These are phyloP conservation scores for Tetramorium simillimum DNA, from an alignment of 1,140 invertebrate species.

Conservation along the genomic window DNA sequence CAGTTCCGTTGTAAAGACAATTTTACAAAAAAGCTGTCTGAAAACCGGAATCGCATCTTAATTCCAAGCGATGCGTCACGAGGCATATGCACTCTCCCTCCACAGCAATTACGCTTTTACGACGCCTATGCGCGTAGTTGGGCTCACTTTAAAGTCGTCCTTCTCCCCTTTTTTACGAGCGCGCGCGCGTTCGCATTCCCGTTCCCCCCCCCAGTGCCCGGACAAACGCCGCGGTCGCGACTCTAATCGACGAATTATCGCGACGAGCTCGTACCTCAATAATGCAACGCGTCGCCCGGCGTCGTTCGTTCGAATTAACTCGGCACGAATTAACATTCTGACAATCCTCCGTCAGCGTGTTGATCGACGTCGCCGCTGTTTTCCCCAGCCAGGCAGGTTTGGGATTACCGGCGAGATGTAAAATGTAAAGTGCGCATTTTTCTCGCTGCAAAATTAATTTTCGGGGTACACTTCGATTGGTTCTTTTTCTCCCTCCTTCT, in stretches of 20 bases:
- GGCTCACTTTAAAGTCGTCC: not conserved
- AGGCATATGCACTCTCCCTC: not conserved
- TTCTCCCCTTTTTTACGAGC: constrained; percentile 21
- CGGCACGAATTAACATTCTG: constrained; percentile 45
- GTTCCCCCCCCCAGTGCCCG: not conserved
- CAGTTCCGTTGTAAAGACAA: not conserved
- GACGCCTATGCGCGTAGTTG: not conserved
- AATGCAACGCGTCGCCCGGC: constrained; percentile 14
- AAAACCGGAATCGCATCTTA: constrained; percentile 13
- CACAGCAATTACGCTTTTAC: constrained; percentile 27
- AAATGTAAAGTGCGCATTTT: constrained; percentile 38
- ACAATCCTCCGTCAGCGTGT: constrained; percentile 45
- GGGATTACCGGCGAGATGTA: constrained; percentile 32
- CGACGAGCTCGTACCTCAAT: constrained; percentile 37
- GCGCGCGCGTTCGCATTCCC: not conserved
- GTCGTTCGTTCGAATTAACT: not conserved
- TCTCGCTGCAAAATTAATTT: constrained; percentile 48
- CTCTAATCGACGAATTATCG: constrained; percentile 48
- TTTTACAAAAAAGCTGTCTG: not conserved
- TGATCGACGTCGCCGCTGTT: constrained; percentile 50
- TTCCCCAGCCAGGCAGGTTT: constrained; percentile 5
- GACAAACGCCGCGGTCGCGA: not conserved
- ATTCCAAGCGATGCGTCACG: constrained; percentile 7
- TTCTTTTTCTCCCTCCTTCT: constrained; percentile 9
- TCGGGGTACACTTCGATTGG: constrained; percentile 26